Evolutionary conservation across 2,888 invertebrate species (phyloP).

Genomic region (Polydrusus pterygomalis): DNA sequence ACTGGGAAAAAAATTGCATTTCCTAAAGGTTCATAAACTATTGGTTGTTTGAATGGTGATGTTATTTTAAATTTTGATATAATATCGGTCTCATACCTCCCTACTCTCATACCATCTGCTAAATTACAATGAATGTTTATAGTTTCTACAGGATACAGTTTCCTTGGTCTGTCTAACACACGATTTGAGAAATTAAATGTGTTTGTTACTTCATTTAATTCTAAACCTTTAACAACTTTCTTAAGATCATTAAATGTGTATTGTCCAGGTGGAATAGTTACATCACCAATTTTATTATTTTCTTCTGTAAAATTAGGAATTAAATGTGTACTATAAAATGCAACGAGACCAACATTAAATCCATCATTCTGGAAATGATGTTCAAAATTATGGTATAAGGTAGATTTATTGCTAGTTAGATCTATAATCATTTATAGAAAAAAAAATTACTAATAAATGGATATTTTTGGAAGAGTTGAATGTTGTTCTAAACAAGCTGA

Average conservation of each 20-base stretch:
- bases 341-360: neutral
- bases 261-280: neutral
- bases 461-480: slow-evolving; percentile 3
- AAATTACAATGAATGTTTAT: slow-evolving; percentile 12
- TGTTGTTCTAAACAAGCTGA: slow-evolving; percentile 1
- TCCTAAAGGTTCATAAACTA: slow-evolving; percentile 3
- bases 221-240: slow-evolving; percentile 5
- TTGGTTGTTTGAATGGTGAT: slow-evolving; percentile 3
- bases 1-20: neutral
- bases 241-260: neutral
- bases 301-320: slow-evolving; percentile 10
- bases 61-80: slow-evolving; percentile 4
- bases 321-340: slow-evolving; percentile 6
- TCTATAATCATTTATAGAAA: neutral
- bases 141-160: slow-evolving; percentile 4
- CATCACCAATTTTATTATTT: neutral
- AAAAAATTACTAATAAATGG: neutral
- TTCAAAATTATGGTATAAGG: neutral
- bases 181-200: slow-evolving; percentile 4
- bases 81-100: neutral
- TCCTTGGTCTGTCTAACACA: neutral
- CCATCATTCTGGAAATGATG: neutral
- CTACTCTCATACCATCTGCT: slow-evolving; percentile 1
- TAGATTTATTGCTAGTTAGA: neutral
- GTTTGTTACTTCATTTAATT: slow-evolving; percentile 4